A percentile compares a stretch with the other conserved stretches of the same genome.
phyloP scores from a whole-genome alignment of 2,888 invertebrate species.

The Spatulosminthurus flaviceps region DNA sequence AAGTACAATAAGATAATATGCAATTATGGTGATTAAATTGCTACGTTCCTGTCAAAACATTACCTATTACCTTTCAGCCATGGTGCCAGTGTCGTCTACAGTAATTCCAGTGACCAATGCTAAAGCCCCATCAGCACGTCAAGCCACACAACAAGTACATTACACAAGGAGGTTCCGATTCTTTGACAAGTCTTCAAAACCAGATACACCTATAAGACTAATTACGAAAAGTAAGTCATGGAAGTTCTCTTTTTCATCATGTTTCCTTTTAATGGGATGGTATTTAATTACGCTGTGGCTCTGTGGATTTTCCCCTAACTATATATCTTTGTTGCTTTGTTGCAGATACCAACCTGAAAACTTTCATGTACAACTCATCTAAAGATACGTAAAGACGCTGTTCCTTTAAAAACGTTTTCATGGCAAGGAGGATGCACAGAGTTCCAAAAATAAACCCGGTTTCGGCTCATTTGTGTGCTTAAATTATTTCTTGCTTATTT shows the following conservation, averaged over 20 bases:
- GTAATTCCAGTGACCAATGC: slow-evolving; percentile 54
- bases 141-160: slow-evolving; percentile 4
- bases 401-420: too few relatives aligned
- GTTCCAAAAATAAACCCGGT: too few relatives aligned
- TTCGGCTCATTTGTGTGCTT: too few relatives aligned
- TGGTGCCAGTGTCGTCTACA: slow-evolving; percentile 59
- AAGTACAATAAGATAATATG: too few relatives aligned
- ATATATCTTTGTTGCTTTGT: not conserved
- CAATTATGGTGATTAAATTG: too few relatives aligned
- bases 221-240: slow-evolving; percentile 57
- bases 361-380: not conserved
- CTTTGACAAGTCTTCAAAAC: slow-evolving; percentile 56
- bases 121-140: slow-evolving; percentile 23
- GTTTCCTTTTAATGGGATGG: too few relatives aligned
- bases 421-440: too few relatives aligned
- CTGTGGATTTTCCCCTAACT: not conserved
- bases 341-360: not conserved
- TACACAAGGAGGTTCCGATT: slow-evolving; percentile 47
- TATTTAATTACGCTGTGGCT: too few relatives aligned
- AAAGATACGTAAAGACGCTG: too few relatives aligned
- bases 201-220: slow-evolving; percentile 55
- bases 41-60: not conserved
- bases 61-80: slow-evolving; percentile 37
- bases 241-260: too few relatives aligned
- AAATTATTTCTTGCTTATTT: too few relatives aligned